Base-by-base conservation (phyloP, 2,888 invertebrate genomes). In the Ernsta delagoae region DNA sequence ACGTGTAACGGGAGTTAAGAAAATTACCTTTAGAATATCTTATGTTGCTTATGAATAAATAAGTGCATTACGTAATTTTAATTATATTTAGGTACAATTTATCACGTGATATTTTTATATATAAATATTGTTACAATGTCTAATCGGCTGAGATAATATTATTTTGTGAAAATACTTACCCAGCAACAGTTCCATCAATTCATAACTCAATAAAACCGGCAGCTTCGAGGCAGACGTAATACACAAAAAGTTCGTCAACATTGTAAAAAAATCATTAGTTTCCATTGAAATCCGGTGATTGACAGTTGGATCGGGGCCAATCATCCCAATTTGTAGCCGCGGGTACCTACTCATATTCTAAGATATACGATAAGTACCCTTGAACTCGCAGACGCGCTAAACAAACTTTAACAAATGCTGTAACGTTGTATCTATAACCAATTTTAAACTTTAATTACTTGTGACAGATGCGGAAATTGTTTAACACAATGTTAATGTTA, bases 261-360 rank as follows among this genome's bases (percentile, higher is more conserved):
- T 66, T 68, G 72, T 75, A 75, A 75, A 76, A 77, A 78, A 81
- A 82, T 81, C 82, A 83, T 84, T 84, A 83, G 82, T 81, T 78
- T 76, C 81, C 75, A 83, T 83, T 83, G 78, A 79, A 71, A 63
- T 70, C 65, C 70, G 66, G 64, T 82, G 82, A 82, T 79, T 80
- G 83, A 83, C 83, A 79, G 80, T 67, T 76, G 76, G 82, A 81
- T 79, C 78, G 79, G 81, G 79, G 78, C 78, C 83, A 84, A 83
- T 82, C 84, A 82, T 79, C 80, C 82, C 84, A 90, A 88, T 88
- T 88, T 88, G 85, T 89, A 81, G 76, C 77, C 81, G 83, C 24
- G 53, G 53, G 53, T 79, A 79, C 78, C 0, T 16, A 16, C 16
- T 16, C 16, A 16, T 16, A 82, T 24, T 61, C 70, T 50, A 70